These are phyloP conservation scores for Myotis brandtii DNA, from an alignment of 2,113 vertebrate genomes.

Conservation along the genomic window DNA sequence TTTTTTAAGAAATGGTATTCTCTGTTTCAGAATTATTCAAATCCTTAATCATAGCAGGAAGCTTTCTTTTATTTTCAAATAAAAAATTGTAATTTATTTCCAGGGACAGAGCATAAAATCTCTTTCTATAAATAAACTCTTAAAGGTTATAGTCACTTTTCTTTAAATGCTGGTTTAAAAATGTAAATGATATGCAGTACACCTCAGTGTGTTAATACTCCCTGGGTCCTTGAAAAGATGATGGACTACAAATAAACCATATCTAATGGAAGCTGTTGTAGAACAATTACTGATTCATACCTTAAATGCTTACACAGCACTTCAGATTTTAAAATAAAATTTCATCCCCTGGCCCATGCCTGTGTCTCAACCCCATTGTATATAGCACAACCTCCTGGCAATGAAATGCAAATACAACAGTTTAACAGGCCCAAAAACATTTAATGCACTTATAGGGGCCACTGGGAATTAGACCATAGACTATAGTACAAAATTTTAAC, in stretches of 20 bases:
- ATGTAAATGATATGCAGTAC: slow-evolving; percentile 63
- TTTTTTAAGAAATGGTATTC: slow-evolving; percentile 30
- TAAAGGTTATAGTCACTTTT: slow-evolving; percentile 50
- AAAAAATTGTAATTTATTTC: slow-evolving; percentile 22
- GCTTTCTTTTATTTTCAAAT: slow-evolving; percentile 58
- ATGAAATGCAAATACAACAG: slow-evolving; percentile 64
- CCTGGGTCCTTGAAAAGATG: slow-evolving; percentile 57
- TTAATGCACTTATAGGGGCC: background rate
- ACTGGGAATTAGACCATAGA: background rate
- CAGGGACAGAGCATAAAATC: background rate
- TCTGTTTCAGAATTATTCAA: slow-evolving; percentile 56
- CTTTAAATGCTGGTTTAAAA: slow-evolving; percentile 51
- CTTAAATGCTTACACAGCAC: slow-evolving; percentile 77
- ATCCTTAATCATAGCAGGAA: background rate
- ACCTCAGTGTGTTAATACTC: slow-evolving; percentile 41
- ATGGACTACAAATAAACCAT: slow-evolving; percentile 70
- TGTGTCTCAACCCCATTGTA: slow-evolving; percentile 20
- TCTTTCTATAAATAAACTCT: slow-evolving; percentile 47
- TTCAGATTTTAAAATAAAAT: slow-evolving; percentile 80
- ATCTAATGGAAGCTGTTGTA: slow-evolving; percentile 75
- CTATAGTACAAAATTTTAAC: background rate
- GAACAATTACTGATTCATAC: slow-evolving; percentile 58
- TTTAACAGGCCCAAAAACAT: background rate
- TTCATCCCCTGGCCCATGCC: slow-evolving; percentile 9
- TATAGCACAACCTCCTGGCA: slow-evolving; percentile 73